A percentile compares a stretch with the other conserved stretches of the same genome.
phyloP scores from a whole-genome alignment of 2,888 invertebrate species.

The Orchestes rusci region DNA sequence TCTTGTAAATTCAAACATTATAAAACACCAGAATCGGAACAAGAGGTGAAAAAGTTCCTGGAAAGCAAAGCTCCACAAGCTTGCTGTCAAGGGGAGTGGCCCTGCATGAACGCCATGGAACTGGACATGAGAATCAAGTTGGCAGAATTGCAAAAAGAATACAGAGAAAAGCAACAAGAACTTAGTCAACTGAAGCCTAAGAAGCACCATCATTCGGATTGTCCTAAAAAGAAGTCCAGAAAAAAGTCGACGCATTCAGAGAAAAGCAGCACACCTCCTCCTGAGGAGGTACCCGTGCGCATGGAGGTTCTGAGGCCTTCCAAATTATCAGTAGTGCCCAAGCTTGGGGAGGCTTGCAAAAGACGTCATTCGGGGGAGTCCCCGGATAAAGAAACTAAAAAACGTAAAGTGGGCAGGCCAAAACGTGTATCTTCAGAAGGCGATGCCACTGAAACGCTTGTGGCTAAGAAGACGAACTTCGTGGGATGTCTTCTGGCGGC shows the following conservation, averaged over 20 bases:
- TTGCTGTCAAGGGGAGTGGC: slow-evolving; percentile 39
- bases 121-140: slow-evolving; percentile 74
- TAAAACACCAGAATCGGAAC: slow-evolving; percentile 43
- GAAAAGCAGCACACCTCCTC: slow-evolving; percentile 36
- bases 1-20: slow-evolving; percentile 36
- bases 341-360: slow-evolving; percentile 27
- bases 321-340: slow-evolving; percentile 36
- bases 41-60: slow-evolving; percentile 40
- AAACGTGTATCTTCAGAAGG: slow-evolving; percentile 54
- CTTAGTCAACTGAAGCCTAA: slow-evolving; percentile 63
- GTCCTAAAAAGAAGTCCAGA: slow-evolving; percentile 45
- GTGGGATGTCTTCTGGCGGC: slow-evolving; percentile 60
- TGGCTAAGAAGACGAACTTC: slow-evolving; percentile 65
- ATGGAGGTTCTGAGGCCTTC: slow-evolving; percentile 40
- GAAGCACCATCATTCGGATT: slow-evolving; percentile 36
- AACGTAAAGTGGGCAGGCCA: slow-evolving; percentile 76
- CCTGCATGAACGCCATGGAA: slow-evolving; percentile 64
- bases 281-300: slow-evolving; percentile 27
- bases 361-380: slow-evolving; percentile 26
- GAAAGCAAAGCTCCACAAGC: slow-evolving; percentile 36
- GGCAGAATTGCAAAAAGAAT: slow-evolving; percentile 73
- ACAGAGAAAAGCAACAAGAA: slow-evolving; percentile 77
- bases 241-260: slow-evolving; percentile 43
- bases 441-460: slow-evolving; percentile 70
- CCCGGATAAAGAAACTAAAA: slow-evolving; percentile 45